Percentiles rank a stretch among this genome's conserved stretches.
These are phyloP conservation scores for Ophion ventricosus DNA, from an alignment of 2,888 invertebrate species.

Conservation along the genomic window DNA sequence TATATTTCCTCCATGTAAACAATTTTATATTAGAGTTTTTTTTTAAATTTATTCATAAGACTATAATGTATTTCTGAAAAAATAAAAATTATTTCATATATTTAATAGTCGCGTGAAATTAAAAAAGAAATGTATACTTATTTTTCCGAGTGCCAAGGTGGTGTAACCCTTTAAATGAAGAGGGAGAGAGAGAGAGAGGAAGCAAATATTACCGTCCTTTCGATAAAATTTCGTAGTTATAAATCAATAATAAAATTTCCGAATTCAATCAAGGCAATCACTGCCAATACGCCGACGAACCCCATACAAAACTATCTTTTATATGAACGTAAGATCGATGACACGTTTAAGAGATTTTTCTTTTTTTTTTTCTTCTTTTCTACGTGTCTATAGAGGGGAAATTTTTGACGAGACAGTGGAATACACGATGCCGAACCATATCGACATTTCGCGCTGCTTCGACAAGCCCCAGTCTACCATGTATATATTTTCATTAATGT, in stretches of 20 bases:
- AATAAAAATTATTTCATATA: too few species aligned
- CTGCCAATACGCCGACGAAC: conserved; percentile 54
- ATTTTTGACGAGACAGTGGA: conserved; percentile 54
- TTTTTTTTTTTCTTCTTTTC: conserved; percentile 21
- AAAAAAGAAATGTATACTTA: too few species aligned
- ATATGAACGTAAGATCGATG: conserved; percentile 6
- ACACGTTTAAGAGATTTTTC: conserved; percentile 13
- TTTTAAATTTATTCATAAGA: too few species aligned
- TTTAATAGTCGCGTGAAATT: too few species aligned
- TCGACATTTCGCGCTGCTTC: conserved; percentile 80
- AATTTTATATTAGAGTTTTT: too few species aligned
- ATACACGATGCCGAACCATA: conserved; percentile 67
- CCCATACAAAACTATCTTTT: conserved; percentile 19
- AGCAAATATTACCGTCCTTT: conserved; percentile 61
- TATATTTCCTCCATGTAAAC: too few species aligned
- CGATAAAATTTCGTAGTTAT: conserved; percentile 53
- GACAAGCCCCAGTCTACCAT: conserved; percentile 82
- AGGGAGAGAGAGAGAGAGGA: not conserved
- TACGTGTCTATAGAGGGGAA: conserved; percentile 10
- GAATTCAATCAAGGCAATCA: conserved; percentile 63
- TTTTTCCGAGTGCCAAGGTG: too few species aligned
- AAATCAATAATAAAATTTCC: conserved; percentile 34
- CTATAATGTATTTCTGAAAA: too few species aligned
- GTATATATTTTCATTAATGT: conserved; percentile 83
- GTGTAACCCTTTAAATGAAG: too few species aligned